phyloP scores from a whole-genome alignment of 2,113 vertebrate species.

The Xyrauchen texanus region DNA sequence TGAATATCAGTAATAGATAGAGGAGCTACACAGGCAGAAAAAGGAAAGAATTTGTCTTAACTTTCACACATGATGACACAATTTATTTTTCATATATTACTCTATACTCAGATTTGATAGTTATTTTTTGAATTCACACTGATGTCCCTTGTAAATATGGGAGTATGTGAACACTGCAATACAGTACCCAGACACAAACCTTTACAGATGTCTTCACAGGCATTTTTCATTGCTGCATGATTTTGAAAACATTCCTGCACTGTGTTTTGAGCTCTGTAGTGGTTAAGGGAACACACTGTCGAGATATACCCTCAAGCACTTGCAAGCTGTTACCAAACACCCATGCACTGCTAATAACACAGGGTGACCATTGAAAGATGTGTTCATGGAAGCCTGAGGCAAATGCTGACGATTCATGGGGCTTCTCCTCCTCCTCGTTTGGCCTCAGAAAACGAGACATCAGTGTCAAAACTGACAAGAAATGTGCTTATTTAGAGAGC shows the following conservation, averaged over 20 bases:
- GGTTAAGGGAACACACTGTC: not conserved
- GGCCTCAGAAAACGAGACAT: slow-evolving; percentile 39
- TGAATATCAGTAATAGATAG: slow-evolving; percentile 77
- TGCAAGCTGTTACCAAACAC: slow-evolving; percentile 4
- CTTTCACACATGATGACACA: slow-evolving; percentile 73
- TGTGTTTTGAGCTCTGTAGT: not conserved
- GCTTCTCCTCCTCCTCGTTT: slow-evolving; percentile 3
- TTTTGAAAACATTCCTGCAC: not conserved
- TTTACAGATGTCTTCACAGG: slow-evolving; percentile 14
- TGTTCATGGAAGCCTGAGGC: not conserved
- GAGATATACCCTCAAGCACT: too few species aligned
- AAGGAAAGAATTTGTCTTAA: slow-evolving; percentile 69
- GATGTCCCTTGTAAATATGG: not conserved
- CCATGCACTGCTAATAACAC: slow-evolving; percentile 16
- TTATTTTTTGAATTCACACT: slow-evolving; percentile 26
- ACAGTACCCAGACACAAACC: not conserved
- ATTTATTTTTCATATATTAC: slow-evolving; percentile 72
- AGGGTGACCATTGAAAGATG: slow-evolving; percentile 1
- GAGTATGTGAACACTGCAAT: not conserved
- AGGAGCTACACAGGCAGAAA: slow-evolving; percentile 50
- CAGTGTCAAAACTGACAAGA: slow-evolving; percentile 45
- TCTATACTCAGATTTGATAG: slow-evolving; percentile 54
- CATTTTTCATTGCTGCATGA: slow-evolving; percentile 3
- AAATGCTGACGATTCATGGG: slow-evolving; percentile 20
- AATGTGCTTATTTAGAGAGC: slow-evolving; percentile 46